Conservation (phyloP, 2,113 vertebrate genomes). For the Cariama cristata region DNA sequence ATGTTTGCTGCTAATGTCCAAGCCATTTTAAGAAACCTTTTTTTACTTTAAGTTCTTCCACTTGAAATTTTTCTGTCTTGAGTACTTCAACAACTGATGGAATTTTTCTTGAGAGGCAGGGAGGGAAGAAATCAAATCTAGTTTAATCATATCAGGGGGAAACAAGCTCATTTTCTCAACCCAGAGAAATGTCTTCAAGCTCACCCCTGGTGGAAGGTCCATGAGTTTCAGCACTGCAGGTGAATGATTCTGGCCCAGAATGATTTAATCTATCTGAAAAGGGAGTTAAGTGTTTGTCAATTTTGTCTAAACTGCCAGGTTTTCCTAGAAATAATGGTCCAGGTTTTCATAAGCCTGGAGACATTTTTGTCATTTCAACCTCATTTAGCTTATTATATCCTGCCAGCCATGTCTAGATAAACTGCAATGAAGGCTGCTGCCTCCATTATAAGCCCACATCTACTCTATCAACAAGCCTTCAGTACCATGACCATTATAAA, state of each 20-base stretch:
- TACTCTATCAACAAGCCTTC: constrained; percentile 21
- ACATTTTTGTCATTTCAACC: constrained; percentile 68
- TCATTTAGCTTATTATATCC: constrained; percentile 54
- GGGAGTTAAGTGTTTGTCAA: constrained; percentile 58
- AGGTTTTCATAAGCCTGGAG: constrained; percentile 52
- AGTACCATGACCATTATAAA: not conserved
- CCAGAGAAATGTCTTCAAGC: not conserved
- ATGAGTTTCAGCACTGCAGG: not conserved
- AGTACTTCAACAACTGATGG: not conserved
- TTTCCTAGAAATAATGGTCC: constrained; percentile 39
- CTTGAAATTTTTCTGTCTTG: not conserved
- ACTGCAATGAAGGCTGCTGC: not conserved
- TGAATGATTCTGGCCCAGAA: not conserved
- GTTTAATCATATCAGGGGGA: not conserved
- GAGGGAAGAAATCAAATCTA: not conserved
- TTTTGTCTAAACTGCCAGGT: constrained; percentile 57
- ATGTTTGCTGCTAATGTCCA: not conserved
- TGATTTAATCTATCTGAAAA: constrained; percentile 19
- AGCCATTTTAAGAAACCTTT: not conserved
- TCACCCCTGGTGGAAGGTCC: not conserved
- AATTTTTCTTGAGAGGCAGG: not conserved
- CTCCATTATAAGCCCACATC: not conserved
- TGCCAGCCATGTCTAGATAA: constrained; percentile 58
- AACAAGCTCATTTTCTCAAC: not conserved
- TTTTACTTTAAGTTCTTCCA: not conserved